phyloP scores from a whole-genome alignment of 2,797 vertebrate species.

The Arctocebus calabarensis region DNA sequence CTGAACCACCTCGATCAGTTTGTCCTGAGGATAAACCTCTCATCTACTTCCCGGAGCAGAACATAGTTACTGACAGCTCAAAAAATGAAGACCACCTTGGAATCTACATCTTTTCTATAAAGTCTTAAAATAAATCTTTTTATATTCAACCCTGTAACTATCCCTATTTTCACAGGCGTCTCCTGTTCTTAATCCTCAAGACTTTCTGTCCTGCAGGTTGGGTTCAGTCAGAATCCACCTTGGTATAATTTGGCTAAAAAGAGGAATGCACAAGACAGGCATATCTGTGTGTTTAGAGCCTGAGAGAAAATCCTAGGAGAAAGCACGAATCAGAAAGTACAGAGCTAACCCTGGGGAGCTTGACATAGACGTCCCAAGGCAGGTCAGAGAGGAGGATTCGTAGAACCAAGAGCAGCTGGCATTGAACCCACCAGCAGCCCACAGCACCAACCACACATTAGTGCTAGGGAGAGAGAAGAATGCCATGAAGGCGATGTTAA shows the following conservation, averaged over 20 bases:
- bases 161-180: background rate
- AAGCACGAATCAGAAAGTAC: background rate
- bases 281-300: background rate
- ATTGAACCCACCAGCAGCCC: background rate
- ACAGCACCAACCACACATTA: background rate
- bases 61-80: background rate
- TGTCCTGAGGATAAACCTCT: background rate
- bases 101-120: background rate
- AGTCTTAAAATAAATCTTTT: background rate
- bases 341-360: background rate
- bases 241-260: background rate
- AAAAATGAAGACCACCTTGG: background rate
- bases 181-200: background rate
- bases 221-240: background rate
- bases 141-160: background rate
- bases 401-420: background rate
- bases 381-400: background rate
- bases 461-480: background rate
- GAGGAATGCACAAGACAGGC: background rate
- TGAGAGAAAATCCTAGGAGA: background rate
- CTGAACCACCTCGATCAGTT: background rate
- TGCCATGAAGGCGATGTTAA: no score
- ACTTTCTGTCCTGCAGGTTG: background rate
- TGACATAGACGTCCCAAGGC: background rate
- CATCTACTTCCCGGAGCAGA: background rate